Conservation (phyloP, 2,797 vertebrate species). For the Parauchenoglanis ngamensis region DNA sequence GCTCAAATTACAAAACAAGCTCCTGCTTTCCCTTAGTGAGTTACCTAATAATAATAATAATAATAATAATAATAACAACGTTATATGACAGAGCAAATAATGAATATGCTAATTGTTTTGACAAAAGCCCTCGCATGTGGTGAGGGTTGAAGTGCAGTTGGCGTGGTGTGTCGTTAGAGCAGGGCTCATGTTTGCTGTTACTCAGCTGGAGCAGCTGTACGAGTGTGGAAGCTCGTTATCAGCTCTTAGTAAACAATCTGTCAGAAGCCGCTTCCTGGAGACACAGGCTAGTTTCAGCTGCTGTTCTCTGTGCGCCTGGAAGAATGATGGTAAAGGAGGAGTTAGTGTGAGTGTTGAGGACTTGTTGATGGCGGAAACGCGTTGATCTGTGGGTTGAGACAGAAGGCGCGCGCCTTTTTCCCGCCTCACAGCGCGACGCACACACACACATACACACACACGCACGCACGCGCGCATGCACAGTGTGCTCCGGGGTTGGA, state of each 20-base stretch:
- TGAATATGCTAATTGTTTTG: background rate
- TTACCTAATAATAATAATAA: background rate
- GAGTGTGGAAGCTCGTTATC: constrained; percentile 49
- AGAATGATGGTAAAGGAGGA: constrained; percentile 58
- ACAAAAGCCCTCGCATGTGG: too few species aligned
- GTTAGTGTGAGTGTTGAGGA: constrained; percentile 65
- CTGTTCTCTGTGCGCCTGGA: constrained; percentile 48
- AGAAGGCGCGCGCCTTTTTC: constrained; percentile 48
- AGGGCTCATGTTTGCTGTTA: constrained; percentile 44
- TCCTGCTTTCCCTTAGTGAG: background rate
- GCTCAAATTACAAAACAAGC: background rate
- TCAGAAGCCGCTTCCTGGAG: constrained; percentile 53
- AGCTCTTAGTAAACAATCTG: constrained; percentile 45
- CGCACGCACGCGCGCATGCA: background rate
- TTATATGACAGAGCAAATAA: background rate
- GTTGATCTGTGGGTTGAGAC: constrained; percentile 61
- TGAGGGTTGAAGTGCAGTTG: background rate
- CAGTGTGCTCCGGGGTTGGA: constrained; percentile 32
- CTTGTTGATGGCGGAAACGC: constrained; percentile 75
- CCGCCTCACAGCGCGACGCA: background rate
- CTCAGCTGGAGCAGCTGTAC: constrained; percentile 46
- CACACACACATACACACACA: background rate
- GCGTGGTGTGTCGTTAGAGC: constrained; percentile 25
- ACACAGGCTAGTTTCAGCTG: constrained; percentile 48
- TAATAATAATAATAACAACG: background rate